These are phyloP conservation scores for Ceriagrion tenellum DNA, from an alignment of 2,888 invertebrate genomes.

Conservation along the genomic window DNA sequence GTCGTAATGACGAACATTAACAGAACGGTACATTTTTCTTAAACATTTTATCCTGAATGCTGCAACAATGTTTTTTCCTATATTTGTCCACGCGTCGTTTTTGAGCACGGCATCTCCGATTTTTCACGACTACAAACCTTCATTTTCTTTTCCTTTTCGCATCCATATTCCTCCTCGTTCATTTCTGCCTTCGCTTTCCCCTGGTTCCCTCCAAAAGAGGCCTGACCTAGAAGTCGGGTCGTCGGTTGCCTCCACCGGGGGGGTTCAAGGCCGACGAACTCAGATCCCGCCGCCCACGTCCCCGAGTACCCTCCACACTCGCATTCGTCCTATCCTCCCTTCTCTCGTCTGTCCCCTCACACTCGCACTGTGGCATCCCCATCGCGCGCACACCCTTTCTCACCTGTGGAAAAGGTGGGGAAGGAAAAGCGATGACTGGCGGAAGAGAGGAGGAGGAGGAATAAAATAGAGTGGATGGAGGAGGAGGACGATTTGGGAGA, in stretches of 20 bases:
- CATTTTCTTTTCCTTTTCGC: neutral
- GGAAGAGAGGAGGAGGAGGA: too few relatives aligned
- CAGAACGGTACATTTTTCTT: too few relatives aligned
- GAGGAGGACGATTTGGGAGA: neutral
- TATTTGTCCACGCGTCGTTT: too few relatives aligned
- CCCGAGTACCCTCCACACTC: neutral
- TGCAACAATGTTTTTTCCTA: too few relatives aligned
- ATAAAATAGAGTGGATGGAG: neutral
- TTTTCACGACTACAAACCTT: neutral
- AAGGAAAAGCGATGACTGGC: neutral
- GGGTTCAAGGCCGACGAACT: constrained; percentile 56
- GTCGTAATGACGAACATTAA: too few relatives aligned
- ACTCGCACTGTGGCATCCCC: too few relatives aligned
- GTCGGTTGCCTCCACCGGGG: constrained; percentile 38
- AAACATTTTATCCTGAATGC: too few relatives aligned
- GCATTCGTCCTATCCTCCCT: neutral
- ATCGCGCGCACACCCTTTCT: neutral
- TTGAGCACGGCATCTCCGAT: too few relatives aligned
- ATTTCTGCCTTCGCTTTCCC: neutral
- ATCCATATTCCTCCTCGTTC: neutral
- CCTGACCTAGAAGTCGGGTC: constrained; percentile 59
- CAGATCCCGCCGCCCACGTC: neutral
- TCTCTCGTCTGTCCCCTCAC: too few relatives aligned
- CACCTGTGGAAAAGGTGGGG: neutral
- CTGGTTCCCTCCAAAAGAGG: neutral